Base-by-base conservation (phyloP, 2,797 vertebrate species). In the Emys orbicularis region DNA sequence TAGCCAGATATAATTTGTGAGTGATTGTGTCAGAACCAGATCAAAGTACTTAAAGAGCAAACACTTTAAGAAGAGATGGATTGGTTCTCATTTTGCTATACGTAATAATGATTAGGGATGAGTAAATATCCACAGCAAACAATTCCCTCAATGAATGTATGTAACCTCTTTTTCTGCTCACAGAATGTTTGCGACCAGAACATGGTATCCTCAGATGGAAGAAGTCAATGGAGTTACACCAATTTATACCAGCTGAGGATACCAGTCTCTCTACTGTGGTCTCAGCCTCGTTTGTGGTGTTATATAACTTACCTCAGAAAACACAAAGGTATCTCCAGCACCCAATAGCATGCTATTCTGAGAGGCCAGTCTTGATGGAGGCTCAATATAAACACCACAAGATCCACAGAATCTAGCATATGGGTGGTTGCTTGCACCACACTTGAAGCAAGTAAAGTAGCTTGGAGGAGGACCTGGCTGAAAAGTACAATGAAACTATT, bases 381-480 rank as follows among this genome's bases (percentile, higher is more conserved):
- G 98, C 53, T 98, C 98, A 90, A 99, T 94, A 79, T 98, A 98
- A 84, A 98, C 87, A 2, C 99, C 99, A 49, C 99, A 99, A 95
- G 94, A 93, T 12, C 97, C 81, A 50, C 99, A 99, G 98, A 98
- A 99, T 50, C 80, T 97, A 81, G 99, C 98, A 0, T 98, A 98
- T 0, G 98, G 98, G 27, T 97, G 98, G 94, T 98, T 98, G 68
- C 94, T 98, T 1, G 98, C 98, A 27, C 98, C 99, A 84, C 99
- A 99, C 29, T 98, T 98, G 81, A 95, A 94, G 93, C 99, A 99
- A 6, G 93, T 89, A 54, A 98, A 98, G 92, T 95, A 98, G 92
- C 94, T 97, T 21, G 96, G 95, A 87, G 96, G 89, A 93, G 95
- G 97, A 65, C 95, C 97, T 56, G 97, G 95, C 98, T 98, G 96